A percentile compares a stretch with the other conserved stretches of the same genome.
Conservation (phyloP, 2,797 vertebrate species). For the Sebastes cheni region DNA sequence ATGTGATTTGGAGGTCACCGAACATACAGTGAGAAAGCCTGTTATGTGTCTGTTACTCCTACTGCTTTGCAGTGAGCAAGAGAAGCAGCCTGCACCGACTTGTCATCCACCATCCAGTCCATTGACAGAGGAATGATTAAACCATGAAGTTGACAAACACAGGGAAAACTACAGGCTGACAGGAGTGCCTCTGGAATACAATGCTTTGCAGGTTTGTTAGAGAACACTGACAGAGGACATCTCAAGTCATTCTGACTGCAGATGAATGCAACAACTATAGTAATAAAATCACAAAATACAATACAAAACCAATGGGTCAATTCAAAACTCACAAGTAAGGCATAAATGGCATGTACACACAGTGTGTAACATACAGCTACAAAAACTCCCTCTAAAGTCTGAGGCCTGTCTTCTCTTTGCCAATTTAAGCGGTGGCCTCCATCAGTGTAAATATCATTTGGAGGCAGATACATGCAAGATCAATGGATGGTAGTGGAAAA, state of each 20-base stretch:
- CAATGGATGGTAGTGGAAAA: neutral
- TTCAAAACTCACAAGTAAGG: constrained; percentile 20
- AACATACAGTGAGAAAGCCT: neutral
- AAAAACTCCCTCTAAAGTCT: constrained; percentile 9
- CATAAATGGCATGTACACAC: neutral
- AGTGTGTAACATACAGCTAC: constrained; percentile 21
- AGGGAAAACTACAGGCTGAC: neutral
- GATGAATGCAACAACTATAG: neutral
- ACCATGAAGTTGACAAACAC: constrained; percentile 26
- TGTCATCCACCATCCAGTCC: constrained; percentile 6
- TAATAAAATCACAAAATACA: constrained; percentile 7
- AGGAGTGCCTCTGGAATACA: neutral
- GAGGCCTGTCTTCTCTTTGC: constrained; percentile 13
- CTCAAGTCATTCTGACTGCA: neutral
- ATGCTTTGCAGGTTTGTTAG: neutral
- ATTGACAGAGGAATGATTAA: constrained; percentile 28
- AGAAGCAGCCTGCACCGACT: neutral
- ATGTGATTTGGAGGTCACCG: constrained; percentile 1
- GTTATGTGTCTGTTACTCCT: constrained; percentile 6
- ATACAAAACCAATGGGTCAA: neutral
- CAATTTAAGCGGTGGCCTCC: constrained; percentile 12
- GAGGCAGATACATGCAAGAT: neutral
- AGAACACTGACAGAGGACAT: neutral
- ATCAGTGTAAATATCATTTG: neutral
- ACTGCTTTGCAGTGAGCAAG: neutral